Evolutionary conservation across 2,113 vertebrate species (phyloP), one percentile per base, ranked within the genome.

Genomic region (Excalfactoria chinensis): DNA sequence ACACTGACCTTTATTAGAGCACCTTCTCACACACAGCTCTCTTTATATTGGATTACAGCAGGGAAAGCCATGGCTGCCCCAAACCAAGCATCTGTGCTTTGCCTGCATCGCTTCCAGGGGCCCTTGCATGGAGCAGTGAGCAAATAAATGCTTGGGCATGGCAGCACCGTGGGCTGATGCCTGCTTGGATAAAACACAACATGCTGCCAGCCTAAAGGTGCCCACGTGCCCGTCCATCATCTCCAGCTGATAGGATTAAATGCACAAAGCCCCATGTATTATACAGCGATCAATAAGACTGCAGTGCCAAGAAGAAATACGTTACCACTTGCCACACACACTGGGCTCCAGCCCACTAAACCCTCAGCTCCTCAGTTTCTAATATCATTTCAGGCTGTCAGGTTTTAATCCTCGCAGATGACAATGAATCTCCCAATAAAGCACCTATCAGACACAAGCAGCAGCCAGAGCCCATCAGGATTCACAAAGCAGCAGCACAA

Each of bases 1-100:
- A 7, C 1, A 16, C 9, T 1, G 15, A 10, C 16, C n/a, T 64
- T 20, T 8, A 11, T 18, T 26, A 0, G 3, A 0, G n/a, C 2
- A 4, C 13, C 56, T 18, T 32, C 26, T 13, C 28, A 8, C 20
- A 40, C 60, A 40, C 9, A 2, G 60, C 60, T 19, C 25, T 14
- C 15, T 1, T 70, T 40, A 9, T 20, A n/a, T 7, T 44, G 28
- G 22, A 15, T 9, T 4, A 2, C 8, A 0, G n/a, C 1, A 2
- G n/a, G 46, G 46, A 55, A 49, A 48, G 30, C 53, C n/a, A 46
- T 3, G 11, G 46, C 46, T 30, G 23, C 32, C 34, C 58, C 1
- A 5, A 32, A 48, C 34, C 30, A 16, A 35, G 21, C 7, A 8
- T 26, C n/a, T 26, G 5, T 9, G 8, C 21, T 21, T 25, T 22